Percentiles rank a stretch among this genome's conserved stretches.
Conservation (phyloP, 2,797 vertebrate species). For the Gouania willdenowi region DNA sequence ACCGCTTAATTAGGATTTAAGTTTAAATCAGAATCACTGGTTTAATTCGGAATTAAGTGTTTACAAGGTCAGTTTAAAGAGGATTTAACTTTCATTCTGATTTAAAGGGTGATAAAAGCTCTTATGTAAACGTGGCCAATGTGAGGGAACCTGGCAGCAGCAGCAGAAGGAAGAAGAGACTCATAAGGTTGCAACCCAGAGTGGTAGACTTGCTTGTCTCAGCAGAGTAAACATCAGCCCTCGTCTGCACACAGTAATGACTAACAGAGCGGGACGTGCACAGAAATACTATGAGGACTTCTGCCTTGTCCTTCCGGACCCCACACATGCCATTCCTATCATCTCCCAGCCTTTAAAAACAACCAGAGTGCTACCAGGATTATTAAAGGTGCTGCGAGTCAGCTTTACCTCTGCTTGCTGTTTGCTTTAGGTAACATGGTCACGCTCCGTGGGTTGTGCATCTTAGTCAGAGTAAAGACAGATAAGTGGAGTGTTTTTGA, state of each 20-base stretch:
- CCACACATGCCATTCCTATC: constrained; percentile 47
- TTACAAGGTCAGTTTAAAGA: no score
- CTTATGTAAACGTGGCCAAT: constrained; percentile 51
- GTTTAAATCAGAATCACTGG: no score
- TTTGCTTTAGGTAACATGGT: constrained; percentile 39
- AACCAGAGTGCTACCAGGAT: constrained; percentile 23
- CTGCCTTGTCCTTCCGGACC: constrained; percentile 58
- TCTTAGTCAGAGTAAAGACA: constrained; percentile 25
- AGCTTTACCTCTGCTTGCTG: constrained; percentile 35
- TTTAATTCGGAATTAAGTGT: no score
- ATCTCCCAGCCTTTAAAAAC: constrained; percentile 40
- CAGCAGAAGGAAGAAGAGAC: constrained; percentile 70
- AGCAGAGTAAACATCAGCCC: constrained; percentile 78
- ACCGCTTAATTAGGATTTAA: no score
- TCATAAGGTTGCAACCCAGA: constrained; percentile 77
- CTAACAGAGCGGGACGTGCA: constrained; percentile 74
- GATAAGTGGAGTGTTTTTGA: constrained; percentile 27
- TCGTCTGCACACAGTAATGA: constrained; percentile 76
- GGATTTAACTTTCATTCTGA: no score
- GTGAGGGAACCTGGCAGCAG: constrained; percentile 69
- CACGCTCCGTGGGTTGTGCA: constrained; percentile 10
- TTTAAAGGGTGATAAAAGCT: no score
- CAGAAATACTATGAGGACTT: constrained; percentile 66
- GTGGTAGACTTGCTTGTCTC: constrained; percentile 79
- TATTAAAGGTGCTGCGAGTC: constrained; percentile 40